Evolutionary conservation across 2,113 vertebrate genomes (phyloP).

Genomic region (Phycodurus eques): DNA sequence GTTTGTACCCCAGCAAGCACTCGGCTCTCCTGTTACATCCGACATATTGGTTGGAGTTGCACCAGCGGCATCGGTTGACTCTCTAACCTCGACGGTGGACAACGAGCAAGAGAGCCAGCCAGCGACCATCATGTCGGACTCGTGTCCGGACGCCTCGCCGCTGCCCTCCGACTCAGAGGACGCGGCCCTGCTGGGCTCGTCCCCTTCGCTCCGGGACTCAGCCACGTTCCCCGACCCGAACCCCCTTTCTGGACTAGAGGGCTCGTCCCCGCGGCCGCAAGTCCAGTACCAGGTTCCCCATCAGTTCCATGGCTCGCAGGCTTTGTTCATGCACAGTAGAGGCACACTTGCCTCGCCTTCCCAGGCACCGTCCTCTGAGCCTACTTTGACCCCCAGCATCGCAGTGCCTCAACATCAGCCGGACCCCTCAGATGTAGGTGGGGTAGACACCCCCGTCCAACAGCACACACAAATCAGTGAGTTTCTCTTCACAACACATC

Average conservation of each 20-base stretch:
- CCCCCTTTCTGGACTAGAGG: conserved; percentile 18
- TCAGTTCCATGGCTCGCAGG: conserved; percentile 42
- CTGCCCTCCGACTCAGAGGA: conserved; percentile 55
- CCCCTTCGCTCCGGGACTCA: conserved; percentile 38
- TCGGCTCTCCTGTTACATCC: conserved; percentile 51
- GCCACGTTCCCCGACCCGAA: conserved; percentile 33
- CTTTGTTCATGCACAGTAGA: conserved; percentile 30
- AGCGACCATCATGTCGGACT: conserved; percentile 33
- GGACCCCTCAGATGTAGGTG: conserved; percentile 35
- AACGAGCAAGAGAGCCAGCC: conserved; percentile 38
- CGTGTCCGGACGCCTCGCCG: conserved; percentile 49
- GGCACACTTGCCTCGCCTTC: conserved; percentile 12
- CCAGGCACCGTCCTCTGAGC: conserved; percentile 18
- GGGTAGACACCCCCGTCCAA: conserved; percentile 48
- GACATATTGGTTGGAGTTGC: conserved; percentile 49
- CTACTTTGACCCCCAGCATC: conserved; percentile 24
- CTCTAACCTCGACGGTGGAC: conserved; percentile 47
- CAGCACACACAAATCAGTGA: conserved; percentile 69
- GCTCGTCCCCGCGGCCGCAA: conserved; percentile 12
- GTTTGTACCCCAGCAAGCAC: conserved; percentile 55
- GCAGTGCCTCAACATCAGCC: conserved; percentile 61
- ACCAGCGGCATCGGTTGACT: conserved; percentile 53
- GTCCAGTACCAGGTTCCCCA: conserved; percentile 29
- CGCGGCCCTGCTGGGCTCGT: conserved; percentile 36
- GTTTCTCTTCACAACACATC: conserved; percentile 24